Base-by-base conservation (phyloP, 53 echinoderm and acorn worm species). In the Antedon mediterranea region DNA sequence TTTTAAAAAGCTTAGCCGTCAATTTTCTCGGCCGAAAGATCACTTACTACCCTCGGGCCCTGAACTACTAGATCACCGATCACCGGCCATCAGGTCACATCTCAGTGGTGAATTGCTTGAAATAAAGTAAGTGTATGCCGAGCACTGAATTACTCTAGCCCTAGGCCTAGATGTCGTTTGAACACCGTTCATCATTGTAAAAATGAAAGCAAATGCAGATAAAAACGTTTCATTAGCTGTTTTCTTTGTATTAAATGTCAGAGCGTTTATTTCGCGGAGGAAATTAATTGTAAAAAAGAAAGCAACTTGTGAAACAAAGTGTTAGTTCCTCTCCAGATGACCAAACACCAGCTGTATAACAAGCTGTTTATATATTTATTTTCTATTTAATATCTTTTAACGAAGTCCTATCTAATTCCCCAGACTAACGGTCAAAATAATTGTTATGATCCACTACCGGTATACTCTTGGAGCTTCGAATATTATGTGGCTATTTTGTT, bases 241-340 rank as follows among this genome's bases (percentile, higher is more conserved):
- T 57, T 57, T 57, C 57, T 57, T 57, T 57, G 57, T 57, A 57
- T 57, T 57, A 57, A 57, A 57, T 57, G 57, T 57, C 57, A 57
- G 15, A 57, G 11, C 57, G 57, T 57, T 57, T 57, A 57, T 8
- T 57, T 57, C 23, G 57, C 11, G 3, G 23, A 57, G 23, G 23
- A 57, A 57, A 23, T 57, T 57, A 57, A 57, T 57, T 57, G 57
- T 57, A 23, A 57, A n/a, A 23, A 57, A 57, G 57, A 57, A 18
- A 57, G 57, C 57, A 15, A 37, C 2, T 18, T 57, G 7, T 57
- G 57, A 57, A 23, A 6, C 7, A 2, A 11, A 11, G 11, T 37
- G 37, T 37, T 11, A 37, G 37, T 11, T 37, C 4, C 37, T 6
- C 37, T 11, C 4, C 37, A 37, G 11, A 37, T 6, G 4, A 11